Conservation (phyloP, 2,888 invertebrate genomes). For the Cryptophagus acutangulus region DNA sequence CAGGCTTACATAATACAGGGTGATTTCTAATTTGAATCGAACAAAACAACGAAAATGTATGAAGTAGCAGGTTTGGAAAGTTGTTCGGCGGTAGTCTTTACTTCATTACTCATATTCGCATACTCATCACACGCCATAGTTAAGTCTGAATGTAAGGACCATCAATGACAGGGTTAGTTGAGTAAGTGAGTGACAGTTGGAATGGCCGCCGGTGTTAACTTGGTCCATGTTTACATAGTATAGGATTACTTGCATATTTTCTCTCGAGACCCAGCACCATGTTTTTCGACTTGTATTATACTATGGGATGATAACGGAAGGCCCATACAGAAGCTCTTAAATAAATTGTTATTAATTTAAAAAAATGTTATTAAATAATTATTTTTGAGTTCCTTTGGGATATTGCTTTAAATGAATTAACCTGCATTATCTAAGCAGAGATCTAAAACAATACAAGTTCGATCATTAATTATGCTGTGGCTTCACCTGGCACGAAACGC, state of each 20-base stretch:
- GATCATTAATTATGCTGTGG: slow-evolving; percentile 25
- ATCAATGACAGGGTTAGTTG: slow-evolving; percentile 43
- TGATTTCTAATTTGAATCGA: too few relatives aligned
- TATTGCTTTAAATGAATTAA: slow-evolving; percentile 32
- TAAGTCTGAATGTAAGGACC: slow-evolving; percentile 29
- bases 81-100: slow-evolving; percentile 36
- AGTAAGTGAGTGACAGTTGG: slow-evolving; percentile 43
- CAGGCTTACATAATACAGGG: too few relatives aligned
- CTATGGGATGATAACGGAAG: too few relatives aligned
- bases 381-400: too few relatives aligned
- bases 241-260: slow-evolving; percentile 41
- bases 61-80: not conserved
- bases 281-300: too few relatives aligned
- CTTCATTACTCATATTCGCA: slow-evolving; percentile 45
- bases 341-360: too few relatives aligned
- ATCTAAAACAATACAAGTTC: slow-evolving; percentile 29
- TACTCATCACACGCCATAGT: slow-evolving; percentile 39
- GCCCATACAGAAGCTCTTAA: too few relatives aligned
- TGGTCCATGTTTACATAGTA: too few relatives aligned
- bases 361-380: too few relatives aligned
- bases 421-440: slow-evolving; percentile 26
- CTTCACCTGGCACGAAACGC: slow-evolving; percentile 26
- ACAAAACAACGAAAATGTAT: too few relatives aligned
- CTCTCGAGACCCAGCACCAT: too few relatives aligned
- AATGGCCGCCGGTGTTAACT: slow-evolving; percentile 45